Evolutionary conservation across 2,888 invertebrate species (phyloP), one percentile per base, ranked within the genome.

Genomic region (Cataglyphis altisquamis): DNA sequence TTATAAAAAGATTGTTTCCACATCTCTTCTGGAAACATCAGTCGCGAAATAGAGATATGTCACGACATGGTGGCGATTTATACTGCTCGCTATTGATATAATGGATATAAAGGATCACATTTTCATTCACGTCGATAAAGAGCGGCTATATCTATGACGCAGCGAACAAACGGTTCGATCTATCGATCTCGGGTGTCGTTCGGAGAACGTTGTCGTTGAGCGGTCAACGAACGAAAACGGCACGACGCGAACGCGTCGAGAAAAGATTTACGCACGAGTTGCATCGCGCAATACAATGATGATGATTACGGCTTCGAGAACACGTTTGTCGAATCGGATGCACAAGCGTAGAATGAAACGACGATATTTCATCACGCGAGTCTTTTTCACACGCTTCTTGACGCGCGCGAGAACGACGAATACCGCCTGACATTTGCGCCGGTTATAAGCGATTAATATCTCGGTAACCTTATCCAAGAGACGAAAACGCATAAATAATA

Each of bases 161-260:
- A 15, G 39, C 29, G 67, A 55, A 45, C 60, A 60, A 41, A 62
- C 73, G 41, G 25, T 57, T 77, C 67, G 55, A 77, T 77, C n/a
- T 29, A 32, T 68, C 41, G 68, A 78, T 78, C 21, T 32, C 57
- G n/a, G 25, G n/a, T 36, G 3, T 36, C 29, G 77, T 39, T 12
- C 39, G 12, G 18, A 36, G 25, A 73, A 62, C 57, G 36, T n/a
- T 12, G 55, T 48, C 39, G 29, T 55, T n/a, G 18, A 52, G 41
- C 78, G 78, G 78, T 78, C 78, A 70, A 78, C 57, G 78, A 78
- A 78, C 68, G 78, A 57, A 68, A 68, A 78, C 21, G 25, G 25
- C 25, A 32, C 18, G 68, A 29, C 21, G 55, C 15, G 29, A 67
- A 39, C 55, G 55, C n/a, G n/a, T 36, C 36, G 57, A 67, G 55